Conservation (phyloP, 1,140 invertebrate genomes). For the Leptonema lineaticorne region DNA sequence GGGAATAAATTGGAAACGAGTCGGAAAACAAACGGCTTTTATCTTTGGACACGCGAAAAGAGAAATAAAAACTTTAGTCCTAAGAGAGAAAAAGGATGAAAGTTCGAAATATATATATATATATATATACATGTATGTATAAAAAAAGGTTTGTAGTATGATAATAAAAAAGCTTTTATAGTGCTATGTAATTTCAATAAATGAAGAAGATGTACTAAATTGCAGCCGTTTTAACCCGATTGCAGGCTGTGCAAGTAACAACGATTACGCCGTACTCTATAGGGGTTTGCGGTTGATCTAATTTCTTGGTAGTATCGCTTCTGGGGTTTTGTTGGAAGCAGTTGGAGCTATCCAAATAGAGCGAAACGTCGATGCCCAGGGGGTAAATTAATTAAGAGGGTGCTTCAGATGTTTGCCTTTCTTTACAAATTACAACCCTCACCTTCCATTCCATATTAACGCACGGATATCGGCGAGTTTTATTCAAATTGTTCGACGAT, state of each 20-base stretch:
- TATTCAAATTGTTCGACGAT: neutral
- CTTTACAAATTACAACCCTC: neutral
- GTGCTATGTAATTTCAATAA: neutral
- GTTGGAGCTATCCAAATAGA: conserved; percentile 24
- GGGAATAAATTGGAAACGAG: neutral
- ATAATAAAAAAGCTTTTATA: neutral
- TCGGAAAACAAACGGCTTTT: neutral
- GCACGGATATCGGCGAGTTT: neutral
- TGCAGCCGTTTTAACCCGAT: neutral
- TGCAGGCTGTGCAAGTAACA: conserved; percentile 5
- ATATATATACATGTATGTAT: no score
- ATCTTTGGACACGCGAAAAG: no score
- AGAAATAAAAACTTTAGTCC: neutral
- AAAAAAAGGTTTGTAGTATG: no score
- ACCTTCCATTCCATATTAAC: no score
- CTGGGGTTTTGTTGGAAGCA: neutral
- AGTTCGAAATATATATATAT: no score
- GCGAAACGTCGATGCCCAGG: conserved; percentile 24
- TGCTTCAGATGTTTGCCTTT: conserved; percentile 17
- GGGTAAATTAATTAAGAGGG: conserved; percentile 36
- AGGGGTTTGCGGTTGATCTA: neutral
- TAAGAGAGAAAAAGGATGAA: neutral
- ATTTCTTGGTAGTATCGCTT: neutral
- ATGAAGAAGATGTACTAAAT: neutral
- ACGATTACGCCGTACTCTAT: neutral